Percentiles rank a stretch among this genome's conserved stretches.
These are phyloP conservation scores for Peromyscus melanophrys DNA, from an alignment of 2,797 vertebrate genomes.

Conservation along the genomic window DNA sequence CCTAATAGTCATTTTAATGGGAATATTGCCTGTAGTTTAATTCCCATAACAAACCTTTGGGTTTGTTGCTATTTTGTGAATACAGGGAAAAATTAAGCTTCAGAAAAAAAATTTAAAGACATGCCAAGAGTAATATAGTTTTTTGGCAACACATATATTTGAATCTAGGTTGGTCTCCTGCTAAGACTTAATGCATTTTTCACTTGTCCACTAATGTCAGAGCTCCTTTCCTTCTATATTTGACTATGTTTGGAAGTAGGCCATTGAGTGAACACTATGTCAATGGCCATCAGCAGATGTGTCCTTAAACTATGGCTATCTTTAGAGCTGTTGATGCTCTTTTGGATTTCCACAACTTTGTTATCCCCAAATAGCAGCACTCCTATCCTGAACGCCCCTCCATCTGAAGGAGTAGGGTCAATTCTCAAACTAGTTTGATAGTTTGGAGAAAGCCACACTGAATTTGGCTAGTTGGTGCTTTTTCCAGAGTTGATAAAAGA, in stretches of 20 bases:
- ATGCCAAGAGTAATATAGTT: conserved; percentile 21
- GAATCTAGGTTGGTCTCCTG: conserved; percentile 54
- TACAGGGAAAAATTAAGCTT: conserved; percentile 36
- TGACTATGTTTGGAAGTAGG: conserved; percentile 60
- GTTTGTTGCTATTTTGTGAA: conserved; percentile 32
- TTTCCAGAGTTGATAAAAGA: conserved; percentile 29
- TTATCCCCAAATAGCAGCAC: conserved; percentile 51
- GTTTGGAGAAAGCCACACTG: conserved; percentile 43
- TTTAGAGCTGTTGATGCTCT: conserved; percentile 39
- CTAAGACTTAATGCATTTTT: conserved; percentile 68
- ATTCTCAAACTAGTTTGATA: neutral
- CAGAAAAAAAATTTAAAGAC: conserved; percentile 39
- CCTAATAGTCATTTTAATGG: conserved; percentile 29
- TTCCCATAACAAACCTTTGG: neutral
- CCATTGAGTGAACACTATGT: conserved; percentile 47
- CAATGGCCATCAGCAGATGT: conserved; percentile 52
- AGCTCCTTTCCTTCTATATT: conserved; percentile 29
- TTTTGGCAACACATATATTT: conserved; percentile 56
- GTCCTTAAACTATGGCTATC: conserved; percentile 56
- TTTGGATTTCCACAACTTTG: conserved; percentile 33
- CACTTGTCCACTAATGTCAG: conserved; percentile 38
- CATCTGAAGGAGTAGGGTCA: conserved; percentile 27
- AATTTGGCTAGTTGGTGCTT: neutral
- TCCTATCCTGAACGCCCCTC: conserved; percentile 25
- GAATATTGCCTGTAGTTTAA: conserved; percentile 20